phyloP scores from a whole-genome alignment of 1,140 invertebrate genomes.

The Amyelois transitella region DNA sequence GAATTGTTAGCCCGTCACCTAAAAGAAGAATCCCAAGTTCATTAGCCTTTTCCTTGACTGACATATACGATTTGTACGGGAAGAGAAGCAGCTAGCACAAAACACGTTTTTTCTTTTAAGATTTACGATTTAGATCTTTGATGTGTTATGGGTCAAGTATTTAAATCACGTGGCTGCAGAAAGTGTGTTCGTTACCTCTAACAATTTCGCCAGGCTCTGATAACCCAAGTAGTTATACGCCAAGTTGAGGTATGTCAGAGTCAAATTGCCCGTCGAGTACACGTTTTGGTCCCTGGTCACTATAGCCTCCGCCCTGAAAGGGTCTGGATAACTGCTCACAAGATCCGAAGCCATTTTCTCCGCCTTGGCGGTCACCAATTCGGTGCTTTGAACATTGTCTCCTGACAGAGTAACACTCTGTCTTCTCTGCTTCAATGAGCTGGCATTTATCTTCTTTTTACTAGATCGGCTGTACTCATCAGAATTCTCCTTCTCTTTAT shows the following conservation, averaged over 20 bases:
- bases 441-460: neutral
- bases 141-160: too few species aligned
- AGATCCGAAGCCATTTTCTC: conserved; percentile 8
- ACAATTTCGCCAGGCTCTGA: conserved; percentile 5
- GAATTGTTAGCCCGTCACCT: too few species aligned
- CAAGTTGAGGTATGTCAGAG: conserved; percentile 18
- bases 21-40: too few species aligned
- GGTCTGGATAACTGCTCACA: conserved; percentile 7
- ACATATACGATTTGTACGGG: too few species aligned
- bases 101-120: too few species aligned
- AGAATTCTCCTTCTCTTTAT: neutral
- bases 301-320: conserved; percentile 7
- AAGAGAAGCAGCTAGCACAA: too few species aligned
- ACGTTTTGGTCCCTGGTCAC: neutral
- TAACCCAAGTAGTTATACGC: conserved; percentile 19
- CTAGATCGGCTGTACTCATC: conserved; percentile 1
- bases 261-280: conserved; percentile 19
- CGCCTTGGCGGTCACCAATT: neutral
- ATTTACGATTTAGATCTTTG: too few species aligned
- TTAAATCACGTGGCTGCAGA: too few species aligned
- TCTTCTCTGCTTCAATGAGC: too few species aligned
- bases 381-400: neutral
- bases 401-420: neutral
- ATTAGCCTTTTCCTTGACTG: too few species aligned
- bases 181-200: too few species aligned